These are phyloP conservation scores for Acleris literana DNA, from an alignment of 2,888 invertebrate species.

Conservation along the genomic window DNA sequence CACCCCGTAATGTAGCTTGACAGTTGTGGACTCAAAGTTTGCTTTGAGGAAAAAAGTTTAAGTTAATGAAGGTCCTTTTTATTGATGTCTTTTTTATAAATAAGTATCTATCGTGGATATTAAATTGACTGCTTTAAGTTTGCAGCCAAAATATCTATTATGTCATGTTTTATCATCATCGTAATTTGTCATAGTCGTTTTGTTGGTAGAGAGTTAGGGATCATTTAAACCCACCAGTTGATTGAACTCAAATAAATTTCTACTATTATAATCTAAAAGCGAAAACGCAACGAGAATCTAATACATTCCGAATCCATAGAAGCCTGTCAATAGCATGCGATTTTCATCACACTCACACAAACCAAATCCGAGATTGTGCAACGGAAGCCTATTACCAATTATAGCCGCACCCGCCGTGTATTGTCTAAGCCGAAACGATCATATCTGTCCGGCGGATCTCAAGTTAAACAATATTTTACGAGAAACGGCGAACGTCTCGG, in stretches of 20 bases:
- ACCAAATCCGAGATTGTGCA: neutral
- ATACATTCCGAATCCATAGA: neutral
- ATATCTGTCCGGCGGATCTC: constrained; percentile 64
- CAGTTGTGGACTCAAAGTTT: constrained; percentile 67
- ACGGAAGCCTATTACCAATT: constrained; percentile 7
- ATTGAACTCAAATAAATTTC: neutral
- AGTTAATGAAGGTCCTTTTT: constrained; percentile 54
- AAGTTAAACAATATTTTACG: constrained; percentile 78
- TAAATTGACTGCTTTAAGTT: too few species aligned
- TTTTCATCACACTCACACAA: constrained; percentile 10
- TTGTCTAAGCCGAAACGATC: constrained; percentile 58
- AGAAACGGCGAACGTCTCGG: constrained; percentile 72
- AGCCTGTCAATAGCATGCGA: constrained; percentile 1
- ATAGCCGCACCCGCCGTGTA: neutral
- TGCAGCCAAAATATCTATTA: too few species aligned
- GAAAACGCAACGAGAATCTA: neutral
- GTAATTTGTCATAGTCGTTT: too few species aligned
- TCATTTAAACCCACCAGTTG: too few species aligned
- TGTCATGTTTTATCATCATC: too few species aligned
- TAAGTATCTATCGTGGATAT: too few species aligned
- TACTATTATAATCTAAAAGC: neutral
- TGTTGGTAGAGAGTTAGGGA: too few species aligned
- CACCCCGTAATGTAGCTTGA: constrained; percentile 68
- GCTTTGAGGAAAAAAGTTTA: constrained; percentile 60
- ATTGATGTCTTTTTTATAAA: neutral